Evolutionary conservation across 2,888 invertebrate species (phyloP), one percentile per base, ranked within the genome.

Genomic region (Nephrotoma guestfalica): DNA sequence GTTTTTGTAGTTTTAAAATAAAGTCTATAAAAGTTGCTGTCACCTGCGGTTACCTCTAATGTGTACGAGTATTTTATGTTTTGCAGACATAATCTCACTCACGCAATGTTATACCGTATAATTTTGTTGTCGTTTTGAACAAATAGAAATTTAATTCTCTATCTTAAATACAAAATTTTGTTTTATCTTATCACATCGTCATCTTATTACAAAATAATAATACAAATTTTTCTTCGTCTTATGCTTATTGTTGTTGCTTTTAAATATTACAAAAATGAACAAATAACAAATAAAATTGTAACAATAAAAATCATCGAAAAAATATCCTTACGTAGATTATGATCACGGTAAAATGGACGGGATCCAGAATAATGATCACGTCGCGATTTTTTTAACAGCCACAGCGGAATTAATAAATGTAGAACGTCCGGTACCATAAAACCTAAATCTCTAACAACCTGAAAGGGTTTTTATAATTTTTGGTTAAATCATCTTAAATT

Each of bases 381-480:
- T 3, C 92, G 90, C 13, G 90, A 89, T 86, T 90, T 90, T 86
- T 92, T 90, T 87, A 93, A 89, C 87, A 93, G 90, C 90, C 92
- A 92, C 15, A 94, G 88, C 51, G 95, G 94, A 87, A 95, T 91
- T 18, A 93, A 88, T 41, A 95, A 91, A 89, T 94, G 94, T 47
- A 95, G 90, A 85, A 94, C 90, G 89, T 95, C 95, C 41, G 94
- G 94, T 87, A 94, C 92, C 94, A 95, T 95, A 88, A 95, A 94
- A 45, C 93, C 93, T 88, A 95, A 90, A 90, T 95, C 95, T 11
- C 95, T 92, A 86, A 94, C 92, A 86, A 93, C 92, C 93, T 93
- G 89, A 42, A 43, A 43, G 0, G 18, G 3, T 30, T 30, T 30
- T 42, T 45, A 85, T 85, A 85, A 0, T n/a, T 86, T 47, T 47